Evolutionary conservation across 2,888 invertebrate species (phyloP), one percentile per base, ranked within the genome.

Genomic region (Nineta flava): DNA sequence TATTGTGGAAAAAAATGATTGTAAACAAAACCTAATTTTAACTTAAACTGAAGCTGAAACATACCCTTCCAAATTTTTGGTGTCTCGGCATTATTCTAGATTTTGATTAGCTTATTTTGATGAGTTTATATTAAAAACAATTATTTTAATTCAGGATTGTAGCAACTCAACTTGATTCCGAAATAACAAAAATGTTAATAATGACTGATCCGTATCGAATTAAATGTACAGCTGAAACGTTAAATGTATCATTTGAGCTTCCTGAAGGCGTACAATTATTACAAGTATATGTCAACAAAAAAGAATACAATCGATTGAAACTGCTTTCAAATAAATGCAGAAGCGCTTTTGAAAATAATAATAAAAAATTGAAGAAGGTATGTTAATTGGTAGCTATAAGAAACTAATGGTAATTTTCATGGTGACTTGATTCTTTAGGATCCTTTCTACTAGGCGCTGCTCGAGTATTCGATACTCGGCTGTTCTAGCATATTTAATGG

Each of bases 201-300:
- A 76, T 88, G 50, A 83, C 87, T 31, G 87, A 90, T 69, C 88
- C 88, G 1, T 83, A 83, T 61, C 74, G 86, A 57, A 83, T 90
- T 63, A 87, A 86, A 69, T 80, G 83, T 1, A 83, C 88, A 0
- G 87, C 86, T 0, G 87, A 87, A 62, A 70, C 71, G 41, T 68
- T 84, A 34, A 61, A 67, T 44, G 68, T 70, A 52, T 76, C 77
- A 55, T 85, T 83, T 56, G 81, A 86, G 46, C 65, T 90, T 50
- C 91, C 91, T 0, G 68, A 81, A 15, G 90, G 90, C 1, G 84
- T 88, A 1, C 85, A 88, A 62, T 73, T 92, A 52, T 66, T 92
- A 34, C 77, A 78, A 21, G 82, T 91, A 1, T 91, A 84, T 60
- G 72, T 92, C 26, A 75, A 79, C 1, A 72, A 72, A 52, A 71